Conservation (phyloP, 1,140 invertebrate species). For the Scaptomyza hsui region DNA sequence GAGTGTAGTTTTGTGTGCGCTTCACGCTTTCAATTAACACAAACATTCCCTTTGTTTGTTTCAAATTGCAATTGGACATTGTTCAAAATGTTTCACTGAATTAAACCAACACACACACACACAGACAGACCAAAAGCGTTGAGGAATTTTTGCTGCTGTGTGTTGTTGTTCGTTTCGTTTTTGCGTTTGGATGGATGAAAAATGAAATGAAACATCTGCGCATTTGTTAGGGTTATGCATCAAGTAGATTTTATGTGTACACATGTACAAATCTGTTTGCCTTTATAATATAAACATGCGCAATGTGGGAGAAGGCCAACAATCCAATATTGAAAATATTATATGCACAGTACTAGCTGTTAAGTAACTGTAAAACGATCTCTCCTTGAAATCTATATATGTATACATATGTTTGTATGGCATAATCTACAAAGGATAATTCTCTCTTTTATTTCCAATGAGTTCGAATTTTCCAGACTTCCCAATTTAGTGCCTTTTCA, state of each 20-base stretch:
- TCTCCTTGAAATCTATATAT: not conserved
- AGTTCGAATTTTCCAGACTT: not conserved
- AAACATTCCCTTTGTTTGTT: conserved; percentile 81
- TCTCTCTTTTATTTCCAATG: not conserved
- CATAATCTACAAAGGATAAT: not conserved
- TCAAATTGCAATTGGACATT: conserved; percentile 77
- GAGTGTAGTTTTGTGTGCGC: conserved; percentile 45
- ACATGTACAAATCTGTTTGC: conserved; percentile 1
- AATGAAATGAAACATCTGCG: conserved; percentile 75
- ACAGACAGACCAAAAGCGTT: conserved; percentile 51
- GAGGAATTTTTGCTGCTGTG: conserved; percentile 52
- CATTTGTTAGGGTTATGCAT: conserved; percentile 76
- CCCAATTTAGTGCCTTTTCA: not conserved
- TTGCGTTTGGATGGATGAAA: conserved; percentile 37
- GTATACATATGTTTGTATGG: not conserved
- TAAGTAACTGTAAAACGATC: not conserved
- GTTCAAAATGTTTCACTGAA: conserved; percentile 78
- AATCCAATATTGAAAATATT: not conserved
- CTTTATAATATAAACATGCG: not conserved
- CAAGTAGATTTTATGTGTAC: conserved; percentile 52
- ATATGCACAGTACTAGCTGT: not conserved
- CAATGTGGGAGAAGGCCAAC: conserved; percentile 31
- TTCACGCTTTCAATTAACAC: conserved; percentile 82
- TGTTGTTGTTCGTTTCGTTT: conserved; percentile 22
- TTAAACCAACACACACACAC: conserved; percentile 51